Evolutionary conservation across 2,797 vertebrate genomes (phyloP), one percentile per base, ranked within the genome.

Genomic region (Trematomus bernacchii): DNA sequence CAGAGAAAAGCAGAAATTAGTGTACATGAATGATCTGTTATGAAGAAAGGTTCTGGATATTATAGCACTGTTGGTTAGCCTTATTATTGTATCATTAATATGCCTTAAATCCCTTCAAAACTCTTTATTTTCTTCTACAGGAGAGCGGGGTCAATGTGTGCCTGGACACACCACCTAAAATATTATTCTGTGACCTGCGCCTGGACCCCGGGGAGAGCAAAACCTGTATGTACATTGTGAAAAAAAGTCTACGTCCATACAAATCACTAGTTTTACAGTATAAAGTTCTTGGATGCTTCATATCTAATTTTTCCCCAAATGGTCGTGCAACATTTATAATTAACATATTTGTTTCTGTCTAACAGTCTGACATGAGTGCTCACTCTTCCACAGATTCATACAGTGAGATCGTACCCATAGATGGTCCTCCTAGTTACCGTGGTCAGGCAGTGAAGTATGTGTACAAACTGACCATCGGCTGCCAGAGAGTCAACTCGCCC

Each of bases 401-500:
- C 93, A 97, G 96, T 27, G 98, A 99, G 86, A 92, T 95, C 0
- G 95, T 99, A 50, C 98, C 98, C 0, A 79, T 94, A 0, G 96
- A 99, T 0, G 98, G 97, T 10, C 98, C 98, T 4, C 98, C 98
- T 3, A 99, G 98, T 63, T 99, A 99, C 86, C 96, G 98, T 6
- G 98, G 98, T 2, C 98, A 99, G 91, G 95, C 97, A 0, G 98
- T 98, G 77, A 99, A 99, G 86, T 99, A 99, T 0, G 97, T 99
- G 78, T 99, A 99, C 94, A 99, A 99, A 90, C 90, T 99, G 89
- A 99, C 98, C 51, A 97, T 99, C 1, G 98, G 98, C 91, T 99
- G 98, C 92, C 98, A 99, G 93, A 95, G 98, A 6, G 98, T 99
- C 86, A 99, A 98, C 93, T 99, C 97, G 0, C 97, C 98, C 43